A percentile compares a stretch with the other conserved stretches of the same genome.
These are phyloP conservation scores for Ostrea edulis DNA, from an alignment of 1,140 invertebrate genomes.

Conservation along the genomic window DNA sequence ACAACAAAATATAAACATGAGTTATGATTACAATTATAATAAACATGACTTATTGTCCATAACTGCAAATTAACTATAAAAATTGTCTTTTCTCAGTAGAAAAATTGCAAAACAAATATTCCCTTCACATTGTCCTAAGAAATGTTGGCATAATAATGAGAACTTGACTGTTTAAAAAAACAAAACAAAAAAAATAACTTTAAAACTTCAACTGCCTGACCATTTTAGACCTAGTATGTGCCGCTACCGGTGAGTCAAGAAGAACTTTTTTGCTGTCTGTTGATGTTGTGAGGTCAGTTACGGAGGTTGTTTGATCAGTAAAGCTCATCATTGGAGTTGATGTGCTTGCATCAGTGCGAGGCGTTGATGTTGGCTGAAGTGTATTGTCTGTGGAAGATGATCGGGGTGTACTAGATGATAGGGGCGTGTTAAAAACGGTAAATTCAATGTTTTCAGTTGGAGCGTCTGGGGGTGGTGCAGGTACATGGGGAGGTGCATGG, in stretches of 20 bases:
- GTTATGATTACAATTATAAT: background rate
- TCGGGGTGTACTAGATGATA: background rate
- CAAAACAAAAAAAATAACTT: background rate
- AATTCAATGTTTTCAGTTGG: background rate
- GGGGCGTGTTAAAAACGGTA: background rate
- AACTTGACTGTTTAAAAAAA: background rate
- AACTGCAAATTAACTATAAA: background rate
- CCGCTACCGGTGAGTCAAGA: background rate
- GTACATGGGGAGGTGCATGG: background rate
- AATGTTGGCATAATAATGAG: no score
- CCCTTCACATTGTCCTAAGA: no score
- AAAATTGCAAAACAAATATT: background rate
- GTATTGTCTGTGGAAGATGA: conserved; percentile 3
- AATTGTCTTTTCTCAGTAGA: background rate
- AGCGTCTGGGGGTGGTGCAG: background rate
- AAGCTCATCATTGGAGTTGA: background rate
- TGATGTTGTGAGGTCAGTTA: background rate
- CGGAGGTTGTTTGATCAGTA: background rate
- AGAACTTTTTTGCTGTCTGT: background rate
- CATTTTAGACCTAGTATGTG: background rate
- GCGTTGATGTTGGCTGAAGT: background rate
- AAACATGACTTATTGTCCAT: conserved; percentile 28
- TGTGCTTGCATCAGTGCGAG: background rate
- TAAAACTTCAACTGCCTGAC: background rate
- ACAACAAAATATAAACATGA: background rate